Percentiles rank a stretch among this genome's conserved stretches.
These are phyloP conservation scores for Aspidiotus destructor DNA, from an alignment of 2,888 invertebrate species.

Conservation along the genomic window DNA sequence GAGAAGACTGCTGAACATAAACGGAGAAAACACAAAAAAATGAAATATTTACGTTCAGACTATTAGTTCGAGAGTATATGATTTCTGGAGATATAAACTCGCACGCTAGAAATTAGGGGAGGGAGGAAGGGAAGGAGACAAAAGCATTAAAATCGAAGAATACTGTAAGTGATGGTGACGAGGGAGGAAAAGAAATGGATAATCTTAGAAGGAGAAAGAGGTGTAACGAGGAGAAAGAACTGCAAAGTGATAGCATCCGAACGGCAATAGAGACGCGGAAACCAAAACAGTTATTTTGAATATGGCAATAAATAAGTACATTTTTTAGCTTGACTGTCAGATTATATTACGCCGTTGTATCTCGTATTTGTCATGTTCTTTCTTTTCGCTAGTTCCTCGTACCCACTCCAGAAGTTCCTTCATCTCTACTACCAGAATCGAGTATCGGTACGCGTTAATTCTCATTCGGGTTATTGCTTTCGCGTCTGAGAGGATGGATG, in stretches of 20 bases:
- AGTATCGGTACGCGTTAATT: background rate
- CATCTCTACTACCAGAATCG: too few relatives aligned
- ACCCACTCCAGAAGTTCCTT: too few relatives aligned
- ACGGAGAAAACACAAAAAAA: conserved; percentile 6
- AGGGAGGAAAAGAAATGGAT: background rate
- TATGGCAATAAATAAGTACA: conserved; percentile 20
- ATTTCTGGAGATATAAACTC: conserved; percentile 8
- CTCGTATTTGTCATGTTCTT: conserved; percentile 15
- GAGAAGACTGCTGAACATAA: too few relatives aligned
- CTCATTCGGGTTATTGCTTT: conserved; percentile 19
- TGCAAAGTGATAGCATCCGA: conserved; percentile 2
- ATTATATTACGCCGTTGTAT: conserved; percentile 15
- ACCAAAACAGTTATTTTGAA: conserved; percentile 22
- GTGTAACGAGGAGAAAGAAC: background rate
- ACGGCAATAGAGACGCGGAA: conserved; percentile 16
- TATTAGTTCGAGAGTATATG: background rate
- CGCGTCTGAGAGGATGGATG: too few relatives aligned
- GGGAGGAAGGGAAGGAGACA: conserved; percentile 1
- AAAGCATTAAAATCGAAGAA: conserved; percentile 24
- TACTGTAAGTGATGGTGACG: conserved; percentile 13
- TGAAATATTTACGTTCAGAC: conserved; percentile 20
- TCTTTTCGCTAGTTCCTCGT: background rate
- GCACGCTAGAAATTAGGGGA: background rate
- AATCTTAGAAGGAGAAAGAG: background rate
- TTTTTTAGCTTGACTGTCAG: conserved; percentile 18